Evolutionary conservation across 2,113 vertebrate species (phyloP).

Genomic region (Meleagris gallopavo): DNA sequence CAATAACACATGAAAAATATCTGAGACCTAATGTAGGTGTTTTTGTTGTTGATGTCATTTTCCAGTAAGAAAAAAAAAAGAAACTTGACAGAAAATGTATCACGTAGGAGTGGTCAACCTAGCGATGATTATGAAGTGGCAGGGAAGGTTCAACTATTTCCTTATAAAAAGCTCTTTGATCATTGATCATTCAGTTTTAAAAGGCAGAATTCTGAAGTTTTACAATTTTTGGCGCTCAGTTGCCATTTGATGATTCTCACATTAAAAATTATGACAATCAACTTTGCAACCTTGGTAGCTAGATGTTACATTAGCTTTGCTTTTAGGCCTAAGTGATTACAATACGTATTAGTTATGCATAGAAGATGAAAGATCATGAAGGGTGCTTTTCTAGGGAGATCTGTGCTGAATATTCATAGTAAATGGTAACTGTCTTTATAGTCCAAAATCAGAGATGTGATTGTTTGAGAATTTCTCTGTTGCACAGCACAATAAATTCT

Average conservation of each 20-base stretch:
- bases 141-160: not conserved
- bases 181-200: not conserved
- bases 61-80: not conserved
- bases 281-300: not conserved
- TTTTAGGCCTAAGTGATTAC: not conserved
- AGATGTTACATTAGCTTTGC: not conserved
- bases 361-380: conserved; percentile 3
- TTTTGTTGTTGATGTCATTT: not conserved
- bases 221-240: not conserved
- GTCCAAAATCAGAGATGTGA: not conserved
- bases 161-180: not conserved
- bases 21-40: not conserved
- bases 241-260: not conserved
- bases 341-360: conserved; percentile 1
- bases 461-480: not conserved
- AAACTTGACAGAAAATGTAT: accelerated
- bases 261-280: not conserved
- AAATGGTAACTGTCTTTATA: not conserved
- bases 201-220: not conserved
- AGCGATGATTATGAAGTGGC: not conserved
- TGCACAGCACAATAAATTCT: not conserved
- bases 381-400: not conserved
- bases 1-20: not conserved
- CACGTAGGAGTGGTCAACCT: not conserved
- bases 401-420: conserved; percentile 35